Evolutionary conservation across 2,888 invertebrate species (phyloP), one percentile per base, ranked within the genome.

Genomic region (Tetrapedia diversipes): DNA sequence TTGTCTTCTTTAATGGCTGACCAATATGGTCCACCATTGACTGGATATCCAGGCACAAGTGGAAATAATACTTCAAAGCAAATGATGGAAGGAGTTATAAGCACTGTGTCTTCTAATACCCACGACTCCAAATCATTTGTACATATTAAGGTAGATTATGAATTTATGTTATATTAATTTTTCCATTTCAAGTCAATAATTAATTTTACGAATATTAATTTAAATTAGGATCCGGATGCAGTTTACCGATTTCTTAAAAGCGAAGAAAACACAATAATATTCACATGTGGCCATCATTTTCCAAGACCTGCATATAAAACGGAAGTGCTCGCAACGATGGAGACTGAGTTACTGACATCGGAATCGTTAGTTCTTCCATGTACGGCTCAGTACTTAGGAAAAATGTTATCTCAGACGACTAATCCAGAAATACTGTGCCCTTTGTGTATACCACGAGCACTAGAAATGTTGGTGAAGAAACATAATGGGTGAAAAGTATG

Each of bases 221-320:
- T 51, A 47, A 57, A 60, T 54, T 32, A 85, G 85, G 80, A 85
- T 41, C 71, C 79, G 7, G 79, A 80, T 27, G 56, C 71, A 2
- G 78, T 83, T 16, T 71, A 80, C 49, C 71, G 87, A 61, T 88
- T 92, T 43, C 85, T 92, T 6, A 86, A 84, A 10, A 81, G 83
- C 2, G 86, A 90, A 41, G 90, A 91, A 75, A 90, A 91, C 41
- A 88, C 86, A 8, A 89, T 91, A 86, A 86, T 91, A 49, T 92
- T 92, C 45, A 92, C 91, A 0, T 92, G 91, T 43, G 91, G 91
- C 10, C 91, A 92, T 70, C 89, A 91, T 71, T 92, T 88, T 75
- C 88, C 89, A 61, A 65, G 89, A 43, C 86, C 90, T 1, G 29
- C 80, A n/a, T 91, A 91, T 69, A 77, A 89, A 60, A 84, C 89